phyloP scores from a whole-genome alignment of 1,140 invertebrate species.

The Eulimnadia texana region DNA sequence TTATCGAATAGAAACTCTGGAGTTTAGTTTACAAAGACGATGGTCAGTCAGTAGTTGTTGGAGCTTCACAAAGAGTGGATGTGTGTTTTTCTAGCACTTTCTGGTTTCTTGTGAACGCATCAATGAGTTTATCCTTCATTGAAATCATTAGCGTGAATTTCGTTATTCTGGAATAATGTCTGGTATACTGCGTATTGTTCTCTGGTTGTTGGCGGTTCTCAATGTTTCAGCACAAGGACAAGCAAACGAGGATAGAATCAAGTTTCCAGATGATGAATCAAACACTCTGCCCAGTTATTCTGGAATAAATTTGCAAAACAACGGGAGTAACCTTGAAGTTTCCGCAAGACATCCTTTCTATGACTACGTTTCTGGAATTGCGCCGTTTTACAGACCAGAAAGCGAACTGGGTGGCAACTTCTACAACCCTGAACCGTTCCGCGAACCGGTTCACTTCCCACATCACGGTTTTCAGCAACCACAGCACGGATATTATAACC shows the following conservation, averaged over 20 bases:
- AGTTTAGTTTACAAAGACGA: background rate
- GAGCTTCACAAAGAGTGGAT: background rate
- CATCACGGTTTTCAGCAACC: background rate
- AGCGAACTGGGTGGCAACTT: background rate
- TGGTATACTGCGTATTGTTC: background rate
- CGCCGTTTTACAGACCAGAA: background rate
- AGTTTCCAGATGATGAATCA: background rate
- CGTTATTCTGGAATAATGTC: no score
- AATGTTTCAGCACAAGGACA: background rate
- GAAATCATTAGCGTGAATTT: background rate
- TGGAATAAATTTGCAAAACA: no score
- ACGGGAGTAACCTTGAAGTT: background rate
- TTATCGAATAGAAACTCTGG: background rate
- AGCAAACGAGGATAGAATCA: background rate
- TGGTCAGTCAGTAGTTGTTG: background rate
- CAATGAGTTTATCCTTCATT: background rate
- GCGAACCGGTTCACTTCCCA: background rate
- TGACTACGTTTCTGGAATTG: background rate
- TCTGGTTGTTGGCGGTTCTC: background rate
- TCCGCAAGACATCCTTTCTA: background rate
- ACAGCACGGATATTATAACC: background rate
- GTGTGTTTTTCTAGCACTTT: background rate
- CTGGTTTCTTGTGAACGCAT: background rate
- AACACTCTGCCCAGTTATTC: no score
- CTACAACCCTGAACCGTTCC: background rate